phyloP scores from a whole-genome alignment of 2,797 vertebrate species.

The Holocentrus rufus region DNA sequence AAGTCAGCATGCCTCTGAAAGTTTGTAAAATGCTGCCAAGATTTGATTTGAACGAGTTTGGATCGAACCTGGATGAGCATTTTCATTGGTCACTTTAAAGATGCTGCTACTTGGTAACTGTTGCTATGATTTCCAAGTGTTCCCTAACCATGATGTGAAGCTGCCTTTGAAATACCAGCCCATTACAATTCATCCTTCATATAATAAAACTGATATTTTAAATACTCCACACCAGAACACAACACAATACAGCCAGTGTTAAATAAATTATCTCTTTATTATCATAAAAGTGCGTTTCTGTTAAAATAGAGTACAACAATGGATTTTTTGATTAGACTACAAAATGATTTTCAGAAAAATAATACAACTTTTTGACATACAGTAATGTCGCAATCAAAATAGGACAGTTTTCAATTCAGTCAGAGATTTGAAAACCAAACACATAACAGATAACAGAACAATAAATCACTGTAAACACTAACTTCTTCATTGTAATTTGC shows the following conservation, averaged over 20 bases:
- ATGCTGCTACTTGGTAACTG: too few relatives aligned
- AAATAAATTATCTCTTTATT: constrained; percentile 54
- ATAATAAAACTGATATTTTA: neutral
- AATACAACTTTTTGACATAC: neutral
- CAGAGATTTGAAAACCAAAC: constrained; percentile 9
- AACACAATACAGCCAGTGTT: neutral
- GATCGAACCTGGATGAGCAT: too few relatives aligned
- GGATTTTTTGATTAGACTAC: constrained; percentile 24
- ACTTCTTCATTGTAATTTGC: constrained; percentile 16
- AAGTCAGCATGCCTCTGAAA: too few relatives aligned
- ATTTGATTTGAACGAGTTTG: too few relatives aligned
- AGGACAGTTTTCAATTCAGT: neutral
- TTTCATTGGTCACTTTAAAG: too few relatives aligned
- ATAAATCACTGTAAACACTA: constrained; percentile 28
- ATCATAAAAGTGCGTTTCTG: constrained; percentile 16
- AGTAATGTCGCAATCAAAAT: neutral
- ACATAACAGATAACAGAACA: neutral
- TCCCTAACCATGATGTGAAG: too few relatives aligned
- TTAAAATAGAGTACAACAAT: neutral
- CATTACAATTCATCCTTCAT: too few relatives aligned
- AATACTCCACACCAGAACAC: neutral
- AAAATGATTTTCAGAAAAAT: constrained; percentile 18
- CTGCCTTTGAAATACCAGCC: too few relatives aligned
- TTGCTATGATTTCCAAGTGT: too few relatives aligned
- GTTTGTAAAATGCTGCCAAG: too few relatives aligned